A percentile compares a stretch with the other conserved stretches of the same genome.
phyloP scores from a whole-genome alignment of 1,140 invertebrate species.

The Plodia interpunctella region DNA sequence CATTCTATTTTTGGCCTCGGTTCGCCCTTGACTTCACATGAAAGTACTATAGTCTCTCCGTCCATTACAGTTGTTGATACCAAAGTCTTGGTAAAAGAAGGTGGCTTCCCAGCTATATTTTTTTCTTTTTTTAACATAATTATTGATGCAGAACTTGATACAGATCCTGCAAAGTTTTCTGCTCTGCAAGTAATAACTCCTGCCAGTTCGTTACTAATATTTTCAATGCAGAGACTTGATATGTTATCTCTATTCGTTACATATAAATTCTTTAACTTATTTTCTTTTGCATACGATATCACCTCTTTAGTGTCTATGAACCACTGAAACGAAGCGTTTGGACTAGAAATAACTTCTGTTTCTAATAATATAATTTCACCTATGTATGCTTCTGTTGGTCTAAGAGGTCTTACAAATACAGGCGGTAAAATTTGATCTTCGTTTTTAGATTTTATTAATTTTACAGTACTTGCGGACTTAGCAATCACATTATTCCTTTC shows the following conservation, averaged over 20 bases:
- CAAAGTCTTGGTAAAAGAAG: constrained; percentile 85
- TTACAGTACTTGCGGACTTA: constrained; percentile 86
- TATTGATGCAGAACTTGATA: constrained; percentile 89
- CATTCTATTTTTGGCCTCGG: constrained; percentile 90
- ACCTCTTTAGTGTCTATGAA: constrained; percentile 83
- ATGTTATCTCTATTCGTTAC: constrained; percentile 87
- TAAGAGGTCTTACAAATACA: constrained; percentile 83
- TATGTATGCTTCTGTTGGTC: constrained; percentile 83
- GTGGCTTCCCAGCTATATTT: constrained; percentile 80
- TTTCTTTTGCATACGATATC: constrained; percentile 58
- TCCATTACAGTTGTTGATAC: constrained; percentile 92
- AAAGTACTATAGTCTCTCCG: constrained; percentile 90
- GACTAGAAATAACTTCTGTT: constrained; percentile 85
- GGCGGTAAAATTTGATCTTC: constrained; percentile 83
- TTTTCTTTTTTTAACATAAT: constrained; percentile 82
- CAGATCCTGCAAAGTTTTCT: constrained; percentile 91
- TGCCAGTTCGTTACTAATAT: constrained; percentile 83
- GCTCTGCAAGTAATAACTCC: constrained; percentile 92
- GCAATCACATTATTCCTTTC: constrained; percentile 86
- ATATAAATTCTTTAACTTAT: constrained; percentile 80
- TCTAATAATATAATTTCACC: constrained; percentile 89
- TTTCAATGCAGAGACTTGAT: constrained; percentile 88
- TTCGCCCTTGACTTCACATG: constrained; percentile 86
- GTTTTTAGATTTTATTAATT: constrained; percentile 79
- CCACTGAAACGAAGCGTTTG: constrained; percentile 92